Conservation (phyloP, 2,113 vertebrate genomes). For the Scartelaos histophorus region DNA sequence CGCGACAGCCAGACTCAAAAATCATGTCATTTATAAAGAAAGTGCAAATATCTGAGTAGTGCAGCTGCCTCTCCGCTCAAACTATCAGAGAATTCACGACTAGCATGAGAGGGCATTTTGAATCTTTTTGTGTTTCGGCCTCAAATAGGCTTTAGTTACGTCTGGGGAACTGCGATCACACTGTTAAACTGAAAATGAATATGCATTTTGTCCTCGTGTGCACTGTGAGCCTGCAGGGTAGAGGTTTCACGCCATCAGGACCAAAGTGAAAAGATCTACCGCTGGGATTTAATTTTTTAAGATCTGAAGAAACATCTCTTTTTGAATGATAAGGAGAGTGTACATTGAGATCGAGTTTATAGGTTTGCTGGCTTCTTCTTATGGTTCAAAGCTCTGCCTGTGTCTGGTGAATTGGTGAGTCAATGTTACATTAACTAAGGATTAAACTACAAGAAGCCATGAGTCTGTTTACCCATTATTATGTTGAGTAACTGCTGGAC, state of each 20-base stretch:
- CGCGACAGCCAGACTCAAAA: slow-evolving; percentile 51
- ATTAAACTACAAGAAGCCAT: neutral
- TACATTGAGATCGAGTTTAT: neutral
- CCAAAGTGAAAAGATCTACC: neutral
- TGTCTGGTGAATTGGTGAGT: neutral
- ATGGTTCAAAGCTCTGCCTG: neutral
- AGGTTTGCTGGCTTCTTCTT: neutral
- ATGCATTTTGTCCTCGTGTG: slow-evolving; percentile 16
- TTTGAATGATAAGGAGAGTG: neutral
- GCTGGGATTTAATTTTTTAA: slow-evolving; percentile 1
- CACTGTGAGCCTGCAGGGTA: neutral
- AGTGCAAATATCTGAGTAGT: slow-evolving; percentile 43
- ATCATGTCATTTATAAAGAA: slow-evolving; percentile 50
- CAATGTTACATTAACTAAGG: no score
- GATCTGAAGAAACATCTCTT: neutral
- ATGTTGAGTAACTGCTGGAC: no score
- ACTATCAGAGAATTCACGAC: slow-evolving; percentile 36
- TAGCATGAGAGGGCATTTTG: slow-evolving; percentile 19
- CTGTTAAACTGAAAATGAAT: neutral
- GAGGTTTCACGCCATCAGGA: neutral
- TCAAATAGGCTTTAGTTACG: neutral
- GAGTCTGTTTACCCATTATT: no score
- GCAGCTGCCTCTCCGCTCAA: slow-evolving; percentile 36
- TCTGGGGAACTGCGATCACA: slow-evolving; percentile 13
- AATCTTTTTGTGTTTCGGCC: slow-evolving; percentile 19